A percentile compares a stretch with the other conserved stretches of the same genome.
These are phyloP conservation scores for Idaea dimidiata DNA, from an alignment of 2,888 invertebrate species.

Conservation along the genomic window DNA sequence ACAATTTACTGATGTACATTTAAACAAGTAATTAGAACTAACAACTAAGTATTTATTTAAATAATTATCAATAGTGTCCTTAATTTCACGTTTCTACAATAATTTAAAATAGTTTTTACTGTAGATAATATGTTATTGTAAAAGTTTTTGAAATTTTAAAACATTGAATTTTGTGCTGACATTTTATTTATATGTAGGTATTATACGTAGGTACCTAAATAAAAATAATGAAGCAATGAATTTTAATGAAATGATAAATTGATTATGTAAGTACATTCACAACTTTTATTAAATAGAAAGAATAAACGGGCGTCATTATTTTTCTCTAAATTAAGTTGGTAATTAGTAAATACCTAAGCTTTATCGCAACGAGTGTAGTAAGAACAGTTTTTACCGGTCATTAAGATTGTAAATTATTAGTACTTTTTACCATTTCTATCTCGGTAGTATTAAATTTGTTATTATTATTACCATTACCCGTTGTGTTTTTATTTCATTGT, in stretches of 20 bases:
- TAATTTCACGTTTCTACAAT: too few relatives aligned
- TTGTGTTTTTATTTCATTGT: background rate
- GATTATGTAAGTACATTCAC: background rate
- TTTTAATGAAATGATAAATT: background rate
- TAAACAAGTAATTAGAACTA: too few relatives aligned
- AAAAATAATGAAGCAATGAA: background rate
- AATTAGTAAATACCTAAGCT: background rate
- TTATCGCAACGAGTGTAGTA: background rate
- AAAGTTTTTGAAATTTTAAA: too few relatives aligned
- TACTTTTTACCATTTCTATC: background rate
- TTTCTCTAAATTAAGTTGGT: background rate
- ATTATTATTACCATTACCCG: background rate
- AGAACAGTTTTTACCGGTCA: background rate
- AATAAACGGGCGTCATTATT: background rate
- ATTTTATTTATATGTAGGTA: too few relatives aligned
- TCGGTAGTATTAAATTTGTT: background rate
- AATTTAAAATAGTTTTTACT: too few relatives aligned
- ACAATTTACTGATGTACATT: too few relatives aligned
- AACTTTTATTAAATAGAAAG: background rate
- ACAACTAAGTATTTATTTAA: too few relatives aligned
- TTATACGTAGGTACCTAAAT: too few relatives aligned
- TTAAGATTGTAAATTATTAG: background rate
- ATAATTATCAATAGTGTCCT: too few relatives aligned
- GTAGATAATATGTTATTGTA: too few relatives aligned
- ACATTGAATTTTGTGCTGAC: too few relatives aligned